Evolutionary conservation across 2,113 vertebrate species (phyloP), one percentile per base, ranked within the genome.

Genomic region (Penelope pileata): DNA sequence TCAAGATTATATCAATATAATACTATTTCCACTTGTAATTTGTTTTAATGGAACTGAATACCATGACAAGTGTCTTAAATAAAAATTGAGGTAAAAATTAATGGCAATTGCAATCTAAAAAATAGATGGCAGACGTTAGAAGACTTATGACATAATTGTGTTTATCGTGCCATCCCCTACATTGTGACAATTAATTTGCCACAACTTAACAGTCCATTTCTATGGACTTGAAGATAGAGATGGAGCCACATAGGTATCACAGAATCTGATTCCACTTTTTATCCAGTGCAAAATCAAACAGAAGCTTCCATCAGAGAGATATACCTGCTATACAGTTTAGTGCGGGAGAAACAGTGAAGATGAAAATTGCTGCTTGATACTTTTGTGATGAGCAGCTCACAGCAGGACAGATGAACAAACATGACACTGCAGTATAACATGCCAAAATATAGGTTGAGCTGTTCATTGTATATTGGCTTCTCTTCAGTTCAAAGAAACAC

Each of bases 381-480:
- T 53, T 17, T 21, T 3, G 18, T 14, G 80, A 56, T 47, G 38
- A 83, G 48, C 18, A 72, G 26, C 42, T 82, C 48, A 68, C 16
- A 74, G 50, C 21, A 87, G 83, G 47, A 78, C 11, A 58, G 60
- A 58, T 27, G 14, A 64, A 76, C 6, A 12, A 66, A 60, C 62
- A 72, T 6, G 4, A 42, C 66, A 5, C 42, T 64, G 18, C 19
- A 51, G 5, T 7, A 6, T 6, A 64, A 32, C 5, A 36, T 7
- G 12, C 18, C 38, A 75, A 81, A 67, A 63, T 17, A 38, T 6
- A 68, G 7, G 24, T 27, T 32, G 21, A 75, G 22, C 32, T 80
- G 7, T 16, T 68, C 22, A 11, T 18, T 3, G 2, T 10, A 29
- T 3, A 13, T 4, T 3, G 26, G 7, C 3, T 58, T 69, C 30